Percentiles rank a stretch among this genome's conserved stretches.
These are phyloP conservation scores for Plebejus argus DNA, from an alignment of 2,888 invertebrate species.

Conservation along the genomic window DNA sequence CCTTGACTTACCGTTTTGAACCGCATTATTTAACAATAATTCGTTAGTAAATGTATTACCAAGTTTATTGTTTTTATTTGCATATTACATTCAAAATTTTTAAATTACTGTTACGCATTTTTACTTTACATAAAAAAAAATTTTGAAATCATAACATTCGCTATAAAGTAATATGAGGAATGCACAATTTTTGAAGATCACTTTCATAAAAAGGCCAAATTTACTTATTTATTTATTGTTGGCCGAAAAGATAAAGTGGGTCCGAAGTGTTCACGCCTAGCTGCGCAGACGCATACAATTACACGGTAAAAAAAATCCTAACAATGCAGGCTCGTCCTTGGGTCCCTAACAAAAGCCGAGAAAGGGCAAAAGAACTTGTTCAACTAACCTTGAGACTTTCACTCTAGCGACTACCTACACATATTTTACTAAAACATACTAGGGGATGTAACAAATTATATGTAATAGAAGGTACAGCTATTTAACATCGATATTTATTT, in stretches of 20 bases:
- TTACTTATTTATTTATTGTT: conserved; percentile 49
- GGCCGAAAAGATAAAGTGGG: conserved; percentile 60
- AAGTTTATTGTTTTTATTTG: background rate
- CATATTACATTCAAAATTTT: background rate
- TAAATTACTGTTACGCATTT: no score
- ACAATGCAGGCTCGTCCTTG: conserved; percentile 78
- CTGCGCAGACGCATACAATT: conserved; percentile 76
- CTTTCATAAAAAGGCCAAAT: background rate
- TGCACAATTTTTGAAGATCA: background rate
- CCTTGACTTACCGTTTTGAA: conserved; percentile 76
- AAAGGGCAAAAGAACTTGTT: conserved; percentile 80
- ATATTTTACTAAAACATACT: conserved; percentile 48
- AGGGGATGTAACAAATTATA: conserved; percentile 40
- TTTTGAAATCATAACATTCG: no score
- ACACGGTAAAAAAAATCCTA: conserved; percentile 70
- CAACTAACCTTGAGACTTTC: conserved; percentile 75
- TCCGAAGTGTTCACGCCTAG: conserved; percentile 63
- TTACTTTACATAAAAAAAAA: background rate
- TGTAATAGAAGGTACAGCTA: background rate
- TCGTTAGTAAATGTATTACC: background rate
- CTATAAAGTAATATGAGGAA: background rate
- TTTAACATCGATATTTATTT: background rate
- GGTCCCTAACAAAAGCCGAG: conserved; percentile 76
- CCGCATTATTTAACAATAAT: conserved; percentile 24
- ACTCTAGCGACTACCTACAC: conserved; percentile 76